phyloP scores from a whole-genome alignment of 2,888 invertebrate species.

The Dryococelus australis region DNA sequence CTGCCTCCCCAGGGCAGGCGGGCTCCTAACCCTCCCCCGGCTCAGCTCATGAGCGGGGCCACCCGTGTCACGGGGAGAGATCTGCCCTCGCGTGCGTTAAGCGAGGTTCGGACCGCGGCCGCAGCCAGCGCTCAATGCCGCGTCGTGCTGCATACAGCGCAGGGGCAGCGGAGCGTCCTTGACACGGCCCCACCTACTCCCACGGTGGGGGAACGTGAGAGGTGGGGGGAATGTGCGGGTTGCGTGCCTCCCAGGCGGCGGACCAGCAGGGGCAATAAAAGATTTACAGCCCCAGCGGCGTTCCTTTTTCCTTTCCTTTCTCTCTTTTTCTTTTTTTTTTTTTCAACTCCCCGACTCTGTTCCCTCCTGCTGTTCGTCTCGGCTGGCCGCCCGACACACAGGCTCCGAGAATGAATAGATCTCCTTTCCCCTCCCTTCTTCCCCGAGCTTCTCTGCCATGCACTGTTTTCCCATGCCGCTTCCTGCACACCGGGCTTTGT shows the following conservation, averaged over 20 bases:
- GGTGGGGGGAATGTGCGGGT: conserved; percentile 1
- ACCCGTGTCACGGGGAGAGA: too few relatives aligned
- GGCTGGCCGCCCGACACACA: background rate
- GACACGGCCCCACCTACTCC: background rate
- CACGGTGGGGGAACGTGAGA: background rate
- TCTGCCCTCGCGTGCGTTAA: too few relatives aligned
- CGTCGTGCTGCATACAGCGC: background rate
- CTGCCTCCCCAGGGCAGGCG: too few relatives aligned
- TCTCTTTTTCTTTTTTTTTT: too few relatives aligned
- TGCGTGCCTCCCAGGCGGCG: conserved; percentile 1
- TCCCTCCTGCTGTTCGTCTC: background rate
- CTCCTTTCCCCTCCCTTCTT: background rate
- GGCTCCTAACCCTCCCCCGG: too few relatives aligned
- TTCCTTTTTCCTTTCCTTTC: background rate
- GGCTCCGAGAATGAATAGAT: conserved; percentile 1
- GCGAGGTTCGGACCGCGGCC: too few relatives aligned
- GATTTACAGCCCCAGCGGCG: background rate
- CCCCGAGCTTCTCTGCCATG: too few relatives aligned
- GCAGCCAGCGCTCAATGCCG: too few relatives aligned
- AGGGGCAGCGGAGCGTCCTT: background rate
- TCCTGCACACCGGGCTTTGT: too few relatives aligned
- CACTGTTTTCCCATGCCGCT: too few relatives aligned
- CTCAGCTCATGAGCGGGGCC: too few relatives aligned
- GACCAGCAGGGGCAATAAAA: background rate
- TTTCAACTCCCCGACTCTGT: background rate